Evolutionary conservation across 2,888 invertebrate species (phyloP).

Genomic region (Caenorhabditis doughertyi): DNA sequence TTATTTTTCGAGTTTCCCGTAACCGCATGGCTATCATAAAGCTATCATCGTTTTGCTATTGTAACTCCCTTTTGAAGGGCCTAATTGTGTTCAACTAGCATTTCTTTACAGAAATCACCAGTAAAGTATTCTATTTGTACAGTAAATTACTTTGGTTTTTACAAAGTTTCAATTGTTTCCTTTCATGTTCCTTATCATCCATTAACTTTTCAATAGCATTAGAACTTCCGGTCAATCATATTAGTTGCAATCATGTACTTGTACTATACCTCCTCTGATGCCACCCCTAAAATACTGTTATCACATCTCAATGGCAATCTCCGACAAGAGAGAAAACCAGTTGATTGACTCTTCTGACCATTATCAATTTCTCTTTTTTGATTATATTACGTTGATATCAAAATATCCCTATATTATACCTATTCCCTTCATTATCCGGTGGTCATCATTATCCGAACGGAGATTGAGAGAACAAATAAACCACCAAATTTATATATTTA

Average conservation of each 20-base stretch:
- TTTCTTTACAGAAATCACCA: too few relatives aligned
- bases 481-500: slow-evolving; percentile 38
- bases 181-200: not conserved
- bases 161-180: too few relatives aligned
- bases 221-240: slow-evolving; percentile 28
- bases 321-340: slow-evolving; percentile 40
- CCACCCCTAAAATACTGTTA: slow-evolving; percentile 19
- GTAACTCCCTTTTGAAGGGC: too few relatives aligned
- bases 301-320: slow-evolving; percentile 45
- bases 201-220: not conserved
- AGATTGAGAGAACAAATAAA: slow-evolving; percentile 39
- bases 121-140: too few relatives aligned
- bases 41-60: too few relatives aligned
- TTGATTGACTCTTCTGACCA: slow-evolving; percentile 27
- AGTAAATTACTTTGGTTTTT: too few relatives aligned
- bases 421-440: not conserved
- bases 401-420: slow-evolving; percentile 1
- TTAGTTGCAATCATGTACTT: not conserved
- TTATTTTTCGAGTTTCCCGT: too few relatives aligned
- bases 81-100: too few relatives aligned
- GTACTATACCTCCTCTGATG: slow-evolving; percentile 1
- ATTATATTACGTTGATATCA: slow-evolving; percentile 1
- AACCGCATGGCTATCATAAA: too few relatives aligned
- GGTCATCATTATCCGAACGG: slow-evolving; percentile 30
- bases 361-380: slow-evolving; percentile 7